These are phyloP conservation scores for Steinernema carpocapsae DNA, from an alignment of 2,888 invertebrate species.

Conservation along the genomic window DNA sequence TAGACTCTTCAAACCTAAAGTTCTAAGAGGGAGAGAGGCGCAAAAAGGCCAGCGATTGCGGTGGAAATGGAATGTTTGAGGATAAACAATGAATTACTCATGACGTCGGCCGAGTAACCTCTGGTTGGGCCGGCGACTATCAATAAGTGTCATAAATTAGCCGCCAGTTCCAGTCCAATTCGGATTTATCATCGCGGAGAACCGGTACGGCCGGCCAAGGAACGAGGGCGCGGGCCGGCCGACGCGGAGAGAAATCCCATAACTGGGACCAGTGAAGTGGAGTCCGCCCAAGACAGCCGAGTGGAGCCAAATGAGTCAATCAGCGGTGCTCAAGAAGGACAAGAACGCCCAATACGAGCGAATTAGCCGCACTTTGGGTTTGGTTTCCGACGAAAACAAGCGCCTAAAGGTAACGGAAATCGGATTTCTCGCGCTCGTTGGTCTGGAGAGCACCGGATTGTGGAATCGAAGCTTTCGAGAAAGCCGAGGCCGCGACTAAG, in stretches of 20 bases:
- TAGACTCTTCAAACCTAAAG: too few relatives aligned
- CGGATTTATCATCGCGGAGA: background rate
- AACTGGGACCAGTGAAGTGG: background rate
- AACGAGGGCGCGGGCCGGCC: background rate
- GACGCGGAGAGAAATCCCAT: background rate
- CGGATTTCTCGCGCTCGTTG: background rate
- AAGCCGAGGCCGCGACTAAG: too few relatives aligned
- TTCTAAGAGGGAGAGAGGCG: too few relatives aligned
- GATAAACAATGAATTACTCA: too few relatives aligned
- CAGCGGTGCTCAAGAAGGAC: slow-evolving; percentile 12
- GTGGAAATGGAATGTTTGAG: too few relatives aligned
- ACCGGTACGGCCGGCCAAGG: background rate
- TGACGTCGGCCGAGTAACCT: too few relatives aligned
- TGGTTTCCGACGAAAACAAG: slow-evolving; percentile 10
- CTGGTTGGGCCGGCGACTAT: too few relatives aligned
- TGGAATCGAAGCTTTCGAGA: too few relatives aligned
- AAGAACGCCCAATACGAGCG: slow-evolving; percentile 16
- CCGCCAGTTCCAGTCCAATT: background rate
- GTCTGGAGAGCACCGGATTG: too few relatives aligned
- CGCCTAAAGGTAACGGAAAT: slow-evolving; percentile 6
- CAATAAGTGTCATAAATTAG: background rate
- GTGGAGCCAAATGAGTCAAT: background rate
- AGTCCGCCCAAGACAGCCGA: background rate
- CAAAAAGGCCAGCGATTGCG: too few relatives aligned
- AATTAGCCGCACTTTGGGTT: slow-evolving; percentile 25